Conservation (phyloP, 2,113 vertebrate genomes). For the Probosciger aterrimus region DNA sequence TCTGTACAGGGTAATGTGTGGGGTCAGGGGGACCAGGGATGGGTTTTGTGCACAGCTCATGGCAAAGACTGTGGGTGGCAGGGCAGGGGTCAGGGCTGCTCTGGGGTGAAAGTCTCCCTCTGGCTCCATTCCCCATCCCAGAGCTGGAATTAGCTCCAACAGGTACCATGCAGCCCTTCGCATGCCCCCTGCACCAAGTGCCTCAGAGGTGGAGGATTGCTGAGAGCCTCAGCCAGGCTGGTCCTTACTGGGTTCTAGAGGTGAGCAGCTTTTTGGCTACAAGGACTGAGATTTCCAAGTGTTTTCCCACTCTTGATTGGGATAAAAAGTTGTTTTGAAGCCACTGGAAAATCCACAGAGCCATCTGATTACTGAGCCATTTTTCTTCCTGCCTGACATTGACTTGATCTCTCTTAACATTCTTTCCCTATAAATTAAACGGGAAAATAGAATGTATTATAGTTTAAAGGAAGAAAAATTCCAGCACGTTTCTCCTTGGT, state of each 20-base stretch:
- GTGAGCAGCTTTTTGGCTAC: fast-evolving
- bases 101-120: neutral
- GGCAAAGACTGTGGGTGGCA: neutral
- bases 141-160: neutral
- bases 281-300: neutral
- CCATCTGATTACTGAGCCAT: neutral
- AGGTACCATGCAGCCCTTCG: neutral
- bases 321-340: neutral
- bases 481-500: neutral
- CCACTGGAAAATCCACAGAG: neutral
- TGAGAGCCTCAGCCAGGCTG: neutral
- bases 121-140: fast-evolving
- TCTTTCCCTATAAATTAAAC: neutral
- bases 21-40: neutral
- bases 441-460: fast-evolving
- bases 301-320: fast-evolving
- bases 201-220: neutral
- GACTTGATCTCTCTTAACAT: neutral
- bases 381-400: neutral
- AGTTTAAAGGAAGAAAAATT: neutral
- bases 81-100: neutral
- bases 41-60: neutral
- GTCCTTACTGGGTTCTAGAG: fast-evolving
- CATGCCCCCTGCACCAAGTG: no score
- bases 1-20: fast-evolving